Evolutionary conservation across 2,113 vertebrate species (phyloP).

Genomic region (Rhodinocichla rosea): DNA sequence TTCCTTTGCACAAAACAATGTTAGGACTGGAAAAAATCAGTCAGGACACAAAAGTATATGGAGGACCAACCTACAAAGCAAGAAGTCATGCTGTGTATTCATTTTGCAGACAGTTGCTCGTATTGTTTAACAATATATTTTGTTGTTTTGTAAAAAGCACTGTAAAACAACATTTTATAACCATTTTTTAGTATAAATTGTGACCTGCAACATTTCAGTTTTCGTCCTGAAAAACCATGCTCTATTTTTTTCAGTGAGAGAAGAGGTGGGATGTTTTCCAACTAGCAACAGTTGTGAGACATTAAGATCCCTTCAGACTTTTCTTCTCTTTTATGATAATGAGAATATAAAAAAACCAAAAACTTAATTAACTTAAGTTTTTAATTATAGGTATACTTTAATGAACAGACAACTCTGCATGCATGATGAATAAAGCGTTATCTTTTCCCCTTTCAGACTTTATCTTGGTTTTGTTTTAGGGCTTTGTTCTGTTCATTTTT

Average conservation of each 20-base stretch:
- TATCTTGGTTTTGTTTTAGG: conserved; percentile 14
- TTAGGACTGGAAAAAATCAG: background rate
- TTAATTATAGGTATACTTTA: conserved; percentile 63
- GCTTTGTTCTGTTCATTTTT: background rate
- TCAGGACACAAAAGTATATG: background rate
- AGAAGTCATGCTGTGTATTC: background rate
- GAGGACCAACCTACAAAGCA: background rate
- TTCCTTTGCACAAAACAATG: background rate
- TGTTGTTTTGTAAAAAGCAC: background rate
- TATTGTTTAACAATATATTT: background rate
- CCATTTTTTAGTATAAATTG: background rate
- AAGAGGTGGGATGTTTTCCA: background rate
- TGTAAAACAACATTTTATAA: background rate
- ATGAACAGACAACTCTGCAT: conserved; percentile 47
- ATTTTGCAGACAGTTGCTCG: background rate
- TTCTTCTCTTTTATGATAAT: conserved; percentile 40
- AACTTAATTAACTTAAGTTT: conserved; percentile 59
- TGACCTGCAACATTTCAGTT: background rate
- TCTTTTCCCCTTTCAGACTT: conserved; percentile 35
- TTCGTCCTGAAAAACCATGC: background rate
- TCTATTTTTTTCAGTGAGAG: background rate
- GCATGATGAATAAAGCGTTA: conserved; percentile 41
- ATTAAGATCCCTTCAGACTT: conserved; percentile 1
- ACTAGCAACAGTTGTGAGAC: background rate
- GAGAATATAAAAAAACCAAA: conserved; percentile 39